phyloP scores from a whole-genome alignment of 2,888 invertebrate species.

The Brachycybe producta region DNA sequence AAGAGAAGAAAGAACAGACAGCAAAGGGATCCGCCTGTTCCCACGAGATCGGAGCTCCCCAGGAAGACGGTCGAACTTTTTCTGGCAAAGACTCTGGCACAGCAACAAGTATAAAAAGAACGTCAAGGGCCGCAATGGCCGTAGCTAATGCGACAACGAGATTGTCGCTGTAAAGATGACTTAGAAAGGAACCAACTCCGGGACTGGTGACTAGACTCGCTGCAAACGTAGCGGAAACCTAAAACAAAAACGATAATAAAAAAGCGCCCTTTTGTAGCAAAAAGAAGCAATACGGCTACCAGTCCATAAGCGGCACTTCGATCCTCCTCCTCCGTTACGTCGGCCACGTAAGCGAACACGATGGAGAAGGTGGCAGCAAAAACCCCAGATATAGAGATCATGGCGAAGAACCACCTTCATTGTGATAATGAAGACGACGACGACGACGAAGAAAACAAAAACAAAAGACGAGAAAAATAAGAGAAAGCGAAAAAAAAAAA shows the following conservation, averaged over 20 bases:
- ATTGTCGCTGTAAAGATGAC: slow-evolving; percentile 53
- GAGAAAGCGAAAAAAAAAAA: not conserved
- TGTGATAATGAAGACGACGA: too few relatives aligned
- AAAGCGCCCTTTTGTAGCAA: slow-evolving; percentile 6
- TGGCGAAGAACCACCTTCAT: slow-evolving; percentile 97
- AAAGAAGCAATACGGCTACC: slow-evolving; percentile 41
- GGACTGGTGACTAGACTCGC: slow-evolving; percentile 98
- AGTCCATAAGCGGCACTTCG: slow-evolving; percentile 89
- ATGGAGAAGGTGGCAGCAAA: slow-evolving; percentile 99
- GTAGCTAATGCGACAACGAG: slow-evolving; percentile 91
- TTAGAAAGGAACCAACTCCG: slow-evolving; percentile 65
- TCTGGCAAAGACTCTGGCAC: slow-evolving; percentile 97
- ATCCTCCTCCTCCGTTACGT: slow-evolving; percentile 94
- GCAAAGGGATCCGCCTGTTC: slow-evolving; percentile 96
- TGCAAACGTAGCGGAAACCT: slow-evolving; percentile 93
- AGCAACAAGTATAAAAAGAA: slow-evolving; percentile 93
- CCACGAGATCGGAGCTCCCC: slow-evolving; percentile 85
- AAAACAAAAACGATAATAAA: slow-evolving; percentile 9
- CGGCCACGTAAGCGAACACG: slow-evolving; percentile 98
- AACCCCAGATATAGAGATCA: slow-evolving; percentile 96
- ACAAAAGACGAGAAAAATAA: too few relatives aligned
- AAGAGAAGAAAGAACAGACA: slow-evolving; percentile 37
- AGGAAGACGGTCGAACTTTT: slow-evolving; percentile 63
- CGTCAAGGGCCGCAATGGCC: slow-evolving; percentile 84
- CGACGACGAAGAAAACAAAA: too few relatives aligned